A percentile compares a stretch with the other conserved stretches of the same genome.
These are phyloP conservation scores for Gallinago media DNA, from an alignment of 2,113 vertebrate genomes.

Conservation along the genomic window DNA sequence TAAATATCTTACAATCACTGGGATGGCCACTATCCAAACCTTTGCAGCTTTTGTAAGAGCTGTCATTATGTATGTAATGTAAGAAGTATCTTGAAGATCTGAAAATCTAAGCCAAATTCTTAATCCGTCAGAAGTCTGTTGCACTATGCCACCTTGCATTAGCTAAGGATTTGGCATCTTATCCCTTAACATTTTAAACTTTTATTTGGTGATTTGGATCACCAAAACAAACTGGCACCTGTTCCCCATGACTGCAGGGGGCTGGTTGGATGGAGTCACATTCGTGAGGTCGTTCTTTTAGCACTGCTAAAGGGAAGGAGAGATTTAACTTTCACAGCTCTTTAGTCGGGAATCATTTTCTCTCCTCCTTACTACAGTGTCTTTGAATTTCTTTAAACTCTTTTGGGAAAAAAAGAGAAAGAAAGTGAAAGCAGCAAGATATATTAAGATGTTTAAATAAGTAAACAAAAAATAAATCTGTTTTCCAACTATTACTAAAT, in stretches of 20 bases:
- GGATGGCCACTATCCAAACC: neutral
- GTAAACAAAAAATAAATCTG: neutral
- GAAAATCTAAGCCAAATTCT: neutral
- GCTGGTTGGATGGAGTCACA: accelerated
- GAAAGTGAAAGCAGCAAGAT: neutral
- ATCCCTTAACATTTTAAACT: neutral
- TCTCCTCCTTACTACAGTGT: neutral
- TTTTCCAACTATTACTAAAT: neutral
- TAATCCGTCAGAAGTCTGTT: neutral
- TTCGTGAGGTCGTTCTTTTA: neutral
- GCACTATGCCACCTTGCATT: neutral
- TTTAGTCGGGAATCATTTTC: neutral
- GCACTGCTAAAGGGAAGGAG: neutral
- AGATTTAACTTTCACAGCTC: neutral
- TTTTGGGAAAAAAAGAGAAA: neutral
- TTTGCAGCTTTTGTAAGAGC: neutral
- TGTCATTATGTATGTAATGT: neutral
- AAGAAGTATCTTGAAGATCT: neutral
- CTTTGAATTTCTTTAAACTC: neutral
- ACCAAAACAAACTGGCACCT: neutral
- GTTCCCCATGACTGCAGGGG: neutral
- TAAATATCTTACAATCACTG: neutral
- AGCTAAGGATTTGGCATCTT: neutral
- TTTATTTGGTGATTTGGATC: neutral
- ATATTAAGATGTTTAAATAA: neutral